Conservation (phyloP, 2,797 vertebrate species). For the Chloroceryle amazona region DNA sequence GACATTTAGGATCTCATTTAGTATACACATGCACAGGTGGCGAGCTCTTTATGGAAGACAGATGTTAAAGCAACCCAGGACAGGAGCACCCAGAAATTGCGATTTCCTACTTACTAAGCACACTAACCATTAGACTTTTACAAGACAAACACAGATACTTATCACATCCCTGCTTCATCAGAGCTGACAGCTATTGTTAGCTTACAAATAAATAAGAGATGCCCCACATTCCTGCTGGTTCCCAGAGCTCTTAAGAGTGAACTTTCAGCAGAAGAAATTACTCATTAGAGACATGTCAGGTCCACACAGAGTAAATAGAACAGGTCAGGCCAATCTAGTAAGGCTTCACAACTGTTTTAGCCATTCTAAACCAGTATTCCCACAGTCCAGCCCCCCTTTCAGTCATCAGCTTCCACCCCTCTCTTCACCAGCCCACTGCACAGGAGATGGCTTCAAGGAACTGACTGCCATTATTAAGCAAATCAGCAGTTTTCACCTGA, state of each 20-base stretch:
- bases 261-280: background rate
- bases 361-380: background rate
- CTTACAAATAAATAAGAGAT: background rate
- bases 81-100: background rate
- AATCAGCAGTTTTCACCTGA: background rate
- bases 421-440: background rate
- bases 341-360: background rate
- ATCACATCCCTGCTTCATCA: background rate
- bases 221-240: background rate
- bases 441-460: background rate
- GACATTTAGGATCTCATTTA: background rate
- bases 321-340: background rate
- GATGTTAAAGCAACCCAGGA: background rate
- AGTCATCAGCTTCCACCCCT: background rate
- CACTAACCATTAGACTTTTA: background rate
- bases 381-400: background rate
- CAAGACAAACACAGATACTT: background rate
- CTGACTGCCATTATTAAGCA: background rate
- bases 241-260: background rate
- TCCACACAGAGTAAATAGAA: fast-evolving
- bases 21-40: background rate
- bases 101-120: background rate
- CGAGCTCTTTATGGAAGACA: background rate
- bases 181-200: background rate
- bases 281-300: fast-evolving